A percentile compares a stretch with the other conserved stretches of the same genome.
Evolutionary conservation across 1,140 invertebrate species (phyloP).

Genomic region (Metopolophium dirhodum): DNA sequence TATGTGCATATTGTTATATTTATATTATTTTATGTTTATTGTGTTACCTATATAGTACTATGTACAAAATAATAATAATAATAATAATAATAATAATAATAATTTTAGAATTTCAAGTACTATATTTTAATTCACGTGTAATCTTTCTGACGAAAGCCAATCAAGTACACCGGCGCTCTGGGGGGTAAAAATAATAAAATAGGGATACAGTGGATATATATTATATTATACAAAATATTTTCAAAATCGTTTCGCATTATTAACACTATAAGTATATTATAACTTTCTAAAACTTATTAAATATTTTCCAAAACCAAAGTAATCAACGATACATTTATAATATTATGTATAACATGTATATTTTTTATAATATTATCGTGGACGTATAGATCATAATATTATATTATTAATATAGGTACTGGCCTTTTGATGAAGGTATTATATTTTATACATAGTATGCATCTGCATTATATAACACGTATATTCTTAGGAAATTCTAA

Average conservation of each 20-base stretch:
- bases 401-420: slow-evolving; percentile 8
- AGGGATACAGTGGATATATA: neutral
- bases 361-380: neutral
- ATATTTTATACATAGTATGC: neutral
- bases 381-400: neutral
- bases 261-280: slow-evolving; percentile 12
- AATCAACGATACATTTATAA: neutral
- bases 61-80: neutral
- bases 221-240: slow-evolving; percentile 20
- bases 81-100: neutral
- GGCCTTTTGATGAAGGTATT: neutral
- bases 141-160: neutral
- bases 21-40: neutral
- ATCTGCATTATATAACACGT: neutral
- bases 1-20: neutral
- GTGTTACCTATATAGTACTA: neutral
- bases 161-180: neutral
- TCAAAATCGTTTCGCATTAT: neutral
- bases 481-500: neutral
- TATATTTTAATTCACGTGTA: neutral
- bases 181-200: neutral
- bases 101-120: neutral
- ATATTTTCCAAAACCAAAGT: slow-evolving; percentile 6
- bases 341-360: neutral
- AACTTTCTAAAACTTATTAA: neutral